Percentiles rank a stretch among this genome's conserved stretches.
Evolutionary conservation across 2,888 invertebrate species (phyloP).

Genomic region (Griposia aprilina): DNA sequence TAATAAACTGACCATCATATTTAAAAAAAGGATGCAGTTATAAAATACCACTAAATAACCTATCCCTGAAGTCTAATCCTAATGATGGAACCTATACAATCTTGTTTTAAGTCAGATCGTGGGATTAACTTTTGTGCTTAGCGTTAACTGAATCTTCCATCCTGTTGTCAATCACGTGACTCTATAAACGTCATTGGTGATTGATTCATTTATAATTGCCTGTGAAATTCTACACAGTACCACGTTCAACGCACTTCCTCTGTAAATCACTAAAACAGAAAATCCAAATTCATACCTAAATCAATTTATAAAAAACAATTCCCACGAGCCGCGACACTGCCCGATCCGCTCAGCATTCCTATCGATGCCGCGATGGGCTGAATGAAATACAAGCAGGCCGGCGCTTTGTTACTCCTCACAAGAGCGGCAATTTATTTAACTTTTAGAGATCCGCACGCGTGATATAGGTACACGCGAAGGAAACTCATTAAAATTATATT

Average conservation of each 20-base stretch:
- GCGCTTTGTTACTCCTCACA: conserved; percentile 71
- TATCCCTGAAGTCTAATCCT: too few species aligned
- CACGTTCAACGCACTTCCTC: too few species aligned
- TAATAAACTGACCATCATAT: too few species aligned
- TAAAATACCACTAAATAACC: too few species aligned
- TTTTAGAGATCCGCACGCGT: conserved; percentile 70
- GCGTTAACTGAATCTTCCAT: not conserved
- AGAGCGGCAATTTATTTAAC: conserved; percentile 75
- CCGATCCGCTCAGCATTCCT: conserved; percentile 67
- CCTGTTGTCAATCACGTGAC: not conserved
- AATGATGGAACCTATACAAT: too few species aligned
- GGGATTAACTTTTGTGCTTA: too few species aligned
- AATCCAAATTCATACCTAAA: not conserved
- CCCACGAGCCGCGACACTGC: conserved; percentile 41
- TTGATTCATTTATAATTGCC: too few species aligned
- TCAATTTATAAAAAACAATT: not conserved
- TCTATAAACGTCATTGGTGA: too few species aligned
- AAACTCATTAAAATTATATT: conserved; percentile 64
- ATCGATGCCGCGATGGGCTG: conserved; percentile 70
- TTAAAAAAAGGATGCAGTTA: too few species aligned
- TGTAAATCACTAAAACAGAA: too few species aligned
- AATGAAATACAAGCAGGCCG: conserved; percentile 80
- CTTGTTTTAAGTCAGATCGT: too few species aligned
- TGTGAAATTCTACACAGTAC: too few species aligned
- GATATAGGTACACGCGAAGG: conserved; percentile 52